Conservation (phyloP, 64 coral and sea anemone species). For the Platygyra sinensis region DNA sequence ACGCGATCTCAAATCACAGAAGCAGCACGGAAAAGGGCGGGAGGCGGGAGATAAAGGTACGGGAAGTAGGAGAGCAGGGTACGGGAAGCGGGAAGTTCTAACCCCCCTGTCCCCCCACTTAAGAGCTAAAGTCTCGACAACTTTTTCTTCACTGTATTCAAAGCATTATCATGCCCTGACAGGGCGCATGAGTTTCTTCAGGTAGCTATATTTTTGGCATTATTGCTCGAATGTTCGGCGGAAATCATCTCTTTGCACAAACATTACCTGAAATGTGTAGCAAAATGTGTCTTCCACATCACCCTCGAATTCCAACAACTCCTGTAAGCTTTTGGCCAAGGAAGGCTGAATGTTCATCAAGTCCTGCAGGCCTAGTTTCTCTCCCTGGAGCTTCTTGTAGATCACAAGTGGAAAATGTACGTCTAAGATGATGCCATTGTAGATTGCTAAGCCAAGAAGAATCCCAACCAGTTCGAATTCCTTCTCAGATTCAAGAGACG, state of each 20-base stretch:
- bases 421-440: slow-evolving; percentile 95
- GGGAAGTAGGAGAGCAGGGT: no score
- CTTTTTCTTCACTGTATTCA: no score
- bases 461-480: slow-evolving; percentile 91
- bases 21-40: no score
- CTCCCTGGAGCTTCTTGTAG: slow-evolving; percentile 93
- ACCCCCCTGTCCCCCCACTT: no score
- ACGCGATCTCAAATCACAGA: no score
- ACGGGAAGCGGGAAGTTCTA: no score
- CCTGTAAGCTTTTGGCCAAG: slow-evolving; percentile 71
- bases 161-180: no score
- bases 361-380: slow-evolving; percentile 62
- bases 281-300: slow-evolving; percentile 94
- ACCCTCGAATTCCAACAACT: slow-evolving; percentile 79
- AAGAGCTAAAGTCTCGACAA: no score
- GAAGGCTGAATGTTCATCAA: slow-evolving; percentile 79
- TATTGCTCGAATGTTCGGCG: no score
- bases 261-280: slow-evolving; percentile 89
- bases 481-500: slow-evolving; percentile 84
- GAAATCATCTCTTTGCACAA: not conserved
- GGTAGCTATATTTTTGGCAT: no score
- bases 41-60: no score
- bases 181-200: no score
- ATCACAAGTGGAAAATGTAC: slow-evolving; percentile 92
- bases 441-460: slow-evolving; percentile 88